Conservation (phyloP, 2,797 vertebrate genomes). For the Molossus alvarezi region DNA sequence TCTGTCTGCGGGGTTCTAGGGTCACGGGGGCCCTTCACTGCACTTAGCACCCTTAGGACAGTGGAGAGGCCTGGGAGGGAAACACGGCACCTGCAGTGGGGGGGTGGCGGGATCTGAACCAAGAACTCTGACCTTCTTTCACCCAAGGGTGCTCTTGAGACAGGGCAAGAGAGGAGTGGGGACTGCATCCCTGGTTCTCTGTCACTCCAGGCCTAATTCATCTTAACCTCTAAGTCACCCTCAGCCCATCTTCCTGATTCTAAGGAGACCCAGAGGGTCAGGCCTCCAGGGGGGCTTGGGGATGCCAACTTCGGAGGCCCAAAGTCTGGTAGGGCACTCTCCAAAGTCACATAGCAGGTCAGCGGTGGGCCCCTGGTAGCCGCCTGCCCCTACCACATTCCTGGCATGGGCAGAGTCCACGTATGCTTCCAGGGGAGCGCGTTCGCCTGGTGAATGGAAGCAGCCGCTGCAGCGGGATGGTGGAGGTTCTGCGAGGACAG, state of each 20-base stretch:
- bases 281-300: not conserved
- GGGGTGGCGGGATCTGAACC: not conserved
- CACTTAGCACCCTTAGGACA: not conserved
- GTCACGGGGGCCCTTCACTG: too few relatives aligned
- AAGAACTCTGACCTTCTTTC: not conserved
- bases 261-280: not conserved
- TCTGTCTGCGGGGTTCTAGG: not conserved
- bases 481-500: not conserved
- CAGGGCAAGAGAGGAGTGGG: not conserved
- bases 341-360: not conserved
- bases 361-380: too few relatives aligned
- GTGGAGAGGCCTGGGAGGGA: not conserved
- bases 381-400: accelerated
- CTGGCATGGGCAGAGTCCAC: not conserved
- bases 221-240: not conserved
- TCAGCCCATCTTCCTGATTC: not conserved
- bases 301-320: not conserved
- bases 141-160: not conserved
- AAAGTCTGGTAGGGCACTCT: too few relatives aligned
- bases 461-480: slow-evolving; percentile 71
- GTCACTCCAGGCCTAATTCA: not conserved
- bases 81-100: not conserved
- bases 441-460: slow-evolving; percentile 78
- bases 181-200: not conserved
- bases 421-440: not conserved